Base-by-base conservation (phyloP, 2,113 vertebrate genomes). In the Eubucco bourcierii region DNA sequence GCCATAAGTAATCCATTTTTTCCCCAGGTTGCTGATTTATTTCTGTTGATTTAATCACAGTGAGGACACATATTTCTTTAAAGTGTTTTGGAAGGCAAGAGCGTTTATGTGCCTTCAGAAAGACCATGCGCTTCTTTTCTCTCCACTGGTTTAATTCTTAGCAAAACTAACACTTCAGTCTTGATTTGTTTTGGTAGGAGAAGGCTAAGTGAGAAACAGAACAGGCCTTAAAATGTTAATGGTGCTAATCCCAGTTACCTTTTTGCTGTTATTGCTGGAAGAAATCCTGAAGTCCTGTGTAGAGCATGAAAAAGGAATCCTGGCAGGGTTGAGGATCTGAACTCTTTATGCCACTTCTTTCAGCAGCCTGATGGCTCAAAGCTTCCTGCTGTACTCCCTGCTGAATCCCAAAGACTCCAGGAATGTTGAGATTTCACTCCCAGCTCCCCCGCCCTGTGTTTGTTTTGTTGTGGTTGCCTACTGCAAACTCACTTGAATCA, bases 21-120 rank as follows among this genome's bases (percentile, higher is more conserved):
- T 46, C 15, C 16, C 84, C 90, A 55, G 27, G 75, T 77, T 85
- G 80, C 27, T 90, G 66, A 90, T 95, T 96, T 87, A 92, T 94
- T 96, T 78, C 55, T 56, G 56, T 73, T 88, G 74, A 90, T 92
- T 96, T 91, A 93, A 94, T 88, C 50, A 74, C 12, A 75, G 59
- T 41, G 85, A 93, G 18, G 58, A 56, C 58, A 78, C 58, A 93
- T 87, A 90, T 95, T 96, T 93, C n/a, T 96, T 87, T 75, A 67
- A 74, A 96, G 93, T 66, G n/a, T 31, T 84, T 93, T 94, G 68
- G 55, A 96, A 94, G 7, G 9, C 52, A 67, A 31, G 29, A 28
- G 13, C 66, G 84, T 85, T 91, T 88, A 86, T 53, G 14, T 13
- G 80, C 31, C 65, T 92, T 76, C 44, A 46, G 11, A 55, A 90